phyloP scores from a whole-genome alignment of 1,140 invertebrate species.

The Drosophila parvula region DNA sequence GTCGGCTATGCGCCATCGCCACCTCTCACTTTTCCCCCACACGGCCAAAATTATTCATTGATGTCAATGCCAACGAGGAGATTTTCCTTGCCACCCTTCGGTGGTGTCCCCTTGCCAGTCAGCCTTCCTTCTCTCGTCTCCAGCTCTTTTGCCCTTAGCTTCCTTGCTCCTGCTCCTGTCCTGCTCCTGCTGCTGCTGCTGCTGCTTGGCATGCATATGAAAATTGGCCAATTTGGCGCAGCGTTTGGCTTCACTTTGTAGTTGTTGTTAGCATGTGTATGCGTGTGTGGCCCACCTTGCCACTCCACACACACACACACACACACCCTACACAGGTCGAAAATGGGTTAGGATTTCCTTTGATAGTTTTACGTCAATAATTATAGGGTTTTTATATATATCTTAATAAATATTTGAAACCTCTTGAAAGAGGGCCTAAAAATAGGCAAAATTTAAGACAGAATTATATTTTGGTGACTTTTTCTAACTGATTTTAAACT shows the following conservation, averaged over 20 bases:
- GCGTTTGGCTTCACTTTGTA: constrained; percentile 61
- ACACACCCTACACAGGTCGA: constrained; percentile 4
- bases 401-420: no score
- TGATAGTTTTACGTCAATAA: not conserved
- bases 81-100: constrained; percentile 13
- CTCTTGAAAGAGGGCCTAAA: no score
- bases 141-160: constrained; percentile 7
- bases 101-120: not conserved
- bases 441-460: no score
- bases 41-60: constrained; percentile 53
- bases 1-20: not conserved
- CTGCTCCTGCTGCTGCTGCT: constrained; percentile 23
- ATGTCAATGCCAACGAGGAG: constrained; percentile 65
- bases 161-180: constrained; percentile 1
- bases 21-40: constrained; percentile 1
- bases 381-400: not conserved
- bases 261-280: constrained; percentile 8
- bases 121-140: not conserved
- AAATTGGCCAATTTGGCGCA: constrained; percentile 76
- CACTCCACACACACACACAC: not conserved
- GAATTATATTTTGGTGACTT: no score
- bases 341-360: not conserved
- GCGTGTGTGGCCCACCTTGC: constrained; percentile 1
- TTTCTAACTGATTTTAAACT: no score
- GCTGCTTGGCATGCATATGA: constrained; percentile 65